Percentiles rank a stretch among this genome's conserved stretches.
Conservation (phyloP, 2,113 vertebrate species). For the Nipponia nippon region DNA sequence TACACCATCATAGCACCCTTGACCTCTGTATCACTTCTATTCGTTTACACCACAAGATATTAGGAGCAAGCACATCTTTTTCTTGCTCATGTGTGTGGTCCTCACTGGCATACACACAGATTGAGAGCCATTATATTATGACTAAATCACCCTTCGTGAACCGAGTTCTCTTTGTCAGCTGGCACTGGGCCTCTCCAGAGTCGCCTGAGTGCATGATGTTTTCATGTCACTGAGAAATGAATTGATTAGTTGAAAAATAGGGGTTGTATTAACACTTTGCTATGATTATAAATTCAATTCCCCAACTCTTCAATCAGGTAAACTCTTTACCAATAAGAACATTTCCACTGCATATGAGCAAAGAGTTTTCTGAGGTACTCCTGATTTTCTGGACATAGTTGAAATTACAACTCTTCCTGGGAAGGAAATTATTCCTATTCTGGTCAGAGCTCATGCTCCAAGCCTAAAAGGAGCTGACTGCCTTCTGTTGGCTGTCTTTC, state of each 20-base stretch:
- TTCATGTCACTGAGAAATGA: neutral
- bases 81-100: neutral
- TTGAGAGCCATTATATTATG: neutral
- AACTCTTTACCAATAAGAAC: constrained; percentile 26
- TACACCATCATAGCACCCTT: neutral
- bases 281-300: neutral
- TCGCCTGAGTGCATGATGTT: neutral
- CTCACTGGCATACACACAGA: neutral
- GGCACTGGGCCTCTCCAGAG: neutral
- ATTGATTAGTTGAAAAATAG: neutral
- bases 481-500: constrained; percentile 51
- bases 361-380: neutral
- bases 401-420: constrained; percentile 8
- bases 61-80: neutral
- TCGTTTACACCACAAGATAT: neutral
- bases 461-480: constrained; percentile 33
- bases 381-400: neutral
- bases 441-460: constrained; percentile 25
- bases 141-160: neutral
- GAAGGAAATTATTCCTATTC: constrained; percentile 48
- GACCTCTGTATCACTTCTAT: neutral
- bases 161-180: neutral
- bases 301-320: neutral
- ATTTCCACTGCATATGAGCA: neutral
- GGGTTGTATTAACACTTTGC: neutral